These are phyloP conservation scores for Oceanites oceanicus DNA, from an alignment of 2,113 vertebrate genomes.

Conservation along the genomic window DNA sequence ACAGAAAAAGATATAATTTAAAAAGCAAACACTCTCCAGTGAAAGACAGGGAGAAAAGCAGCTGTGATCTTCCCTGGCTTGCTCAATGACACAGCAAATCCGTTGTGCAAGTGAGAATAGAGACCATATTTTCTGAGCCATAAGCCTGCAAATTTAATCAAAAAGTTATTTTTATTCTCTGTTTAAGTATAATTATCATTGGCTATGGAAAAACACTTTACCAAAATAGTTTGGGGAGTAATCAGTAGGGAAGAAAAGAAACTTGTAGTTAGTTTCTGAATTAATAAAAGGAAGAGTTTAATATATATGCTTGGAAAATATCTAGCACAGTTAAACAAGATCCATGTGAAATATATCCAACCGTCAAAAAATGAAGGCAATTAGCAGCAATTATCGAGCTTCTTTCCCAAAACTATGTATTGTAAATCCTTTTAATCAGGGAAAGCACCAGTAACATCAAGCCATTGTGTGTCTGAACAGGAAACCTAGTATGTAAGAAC, in stretches of 20 bases:
- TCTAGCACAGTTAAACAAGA: conserved; percentile 13
- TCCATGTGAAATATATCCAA: conserved; percentile 52
- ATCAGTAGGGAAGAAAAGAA: background rate
- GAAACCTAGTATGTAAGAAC: conserved; percentile 31
- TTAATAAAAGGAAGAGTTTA: conserved; percentile 48
- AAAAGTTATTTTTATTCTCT: conserved; percentile 34
- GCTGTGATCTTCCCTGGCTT: background rate
- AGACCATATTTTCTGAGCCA: background rate
- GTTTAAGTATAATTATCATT: conserved; percentile 26
- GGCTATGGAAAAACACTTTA: background rate
- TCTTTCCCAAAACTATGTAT: conserved; percentile 54
- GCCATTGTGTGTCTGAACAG: conserved; percentile 51
- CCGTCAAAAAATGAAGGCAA: conserved; percentile 53
- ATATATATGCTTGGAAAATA: conserved; percentile 49
- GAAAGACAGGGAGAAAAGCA: background rate
- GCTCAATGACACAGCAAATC: background rate
- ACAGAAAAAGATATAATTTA: background rate
- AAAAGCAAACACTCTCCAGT: background rate
- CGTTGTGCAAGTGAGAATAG: background rate
- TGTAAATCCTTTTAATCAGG: conserved; percentile 49
- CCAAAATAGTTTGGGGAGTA: background rate
- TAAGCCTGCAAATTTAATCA: background rate
- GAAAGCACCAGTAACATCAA: conserved; percentile 31
- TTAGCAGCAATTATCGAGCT: conserved; percentile 63
- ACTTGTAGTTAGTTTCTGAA: background rate